A percentile compares a stretch with the other conserved stretches of the same genome.
Evolutionary conservation across 2,113 vertebrate species (phyloP).

Genomic region (Crotalus horridus): DNA sequence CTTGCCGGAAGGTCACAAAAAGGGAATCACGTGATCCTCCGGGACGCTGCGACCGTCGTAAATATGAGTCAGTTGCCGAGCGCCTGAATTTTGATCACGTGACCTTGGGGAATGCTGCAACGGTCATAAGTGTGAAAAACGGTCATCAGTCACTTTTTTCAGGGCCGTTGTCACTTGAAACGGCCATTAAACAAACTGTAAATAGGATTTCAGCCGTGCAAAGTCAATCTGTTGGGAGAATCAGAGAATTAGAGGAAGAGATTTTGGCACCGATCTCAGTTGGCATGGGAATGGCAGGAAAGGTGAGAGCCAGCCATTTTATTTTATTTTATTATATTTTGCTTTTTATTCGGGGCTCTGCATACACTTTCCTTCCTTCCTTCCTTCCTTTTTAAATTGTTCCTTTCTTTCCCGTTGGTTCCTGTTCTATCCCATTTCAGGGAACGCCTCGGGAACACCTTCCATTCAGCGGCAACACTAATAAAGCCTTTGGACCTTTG

Average conservation of each 20-base stretch:
- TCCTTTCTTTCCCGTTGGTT: neutral
- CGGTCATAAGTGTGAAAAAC: too few species aligned
- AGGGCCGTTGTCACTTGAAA: too few species aligned
- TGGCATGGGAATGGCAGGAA: neutral
- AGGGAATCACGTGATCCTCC: too few species aligned
- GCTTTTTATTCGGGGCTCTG: neutral
- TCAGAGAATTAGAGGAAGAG: neutral
- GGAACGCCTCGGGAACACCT: neutral
- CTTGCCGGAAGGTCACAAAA: too few species aligned
- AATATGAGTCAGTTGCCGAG: too few species aligned
- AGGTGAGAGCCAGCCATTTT: neutral
- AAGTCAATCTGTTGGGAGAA: neutral
- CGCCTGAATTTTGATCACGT: too few species aligned
- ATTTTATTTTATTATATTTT: neutral
- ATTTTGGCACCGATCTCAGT: neutral
- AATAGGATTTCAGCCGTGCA: neutral
- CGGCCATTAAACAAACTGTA: too few species aligned
- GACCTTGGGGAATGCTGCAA: too few species aligned
- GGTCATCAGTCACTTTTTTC: too few species aligned
- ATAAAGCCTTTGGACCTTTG: neutral
- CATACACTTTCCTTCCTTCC: neutral
- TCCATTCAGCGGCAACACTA: neutral
- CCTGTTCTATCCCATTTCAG: neutral
- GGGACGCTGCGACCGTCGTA: too few species aligned
- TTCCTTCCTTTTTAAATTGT: neutral